Conservation (phyloP, 2,113 vertebrate genomes). For the Aythya baeri region DNA sequence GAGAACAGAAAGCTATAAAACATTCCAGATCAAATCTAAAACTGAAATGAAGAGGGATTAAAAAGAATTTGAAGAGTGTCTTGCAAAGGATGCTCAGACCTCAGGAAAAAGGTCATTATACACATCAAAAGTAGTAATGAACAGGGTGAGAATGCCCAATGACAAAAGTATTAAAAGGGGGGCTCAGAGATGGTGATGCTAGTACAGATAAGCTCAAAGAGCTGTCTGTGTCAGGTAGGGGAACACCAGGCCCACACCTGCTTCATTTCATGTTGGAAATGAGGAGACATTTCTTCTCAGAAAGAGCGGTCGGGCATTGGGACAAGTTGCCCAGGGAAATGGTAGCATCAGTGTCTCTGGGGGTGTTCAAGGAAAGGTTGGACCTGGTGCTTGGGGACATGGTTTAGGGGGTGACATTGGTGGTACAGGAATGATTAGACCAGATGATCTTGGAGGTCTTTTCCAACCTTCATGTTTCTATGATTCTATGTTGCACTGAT, state of each 20-base stretch:
- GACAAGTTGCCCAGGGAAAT: too few relatives aligned
- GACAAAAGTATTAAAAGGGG: background rate
- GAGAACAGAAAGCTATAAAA: background rate
- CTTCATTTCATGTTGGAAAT: background rate
- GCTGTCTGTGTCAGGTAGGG: too few relatives aligned
- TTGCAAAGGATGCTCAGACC: background rate
- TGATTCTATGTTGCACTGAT: too few relatives aligned
- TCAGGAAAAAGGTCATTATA: background rate
- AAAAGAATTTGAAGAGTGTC: background rate
- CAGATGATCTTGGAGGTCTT: too few relatives aligned
- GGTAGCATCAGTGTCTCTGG: too few relatives aligned
- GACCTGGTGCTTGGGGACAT: too few relatives aligned
- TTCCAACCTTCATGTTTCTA: too few relatives aligned
- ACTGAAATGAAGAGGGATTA: background rate
- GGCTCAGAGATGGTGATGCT: background rate
- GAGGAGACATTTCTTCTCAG: too few relatives aligned
- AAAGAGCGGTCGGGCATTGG: too few relatives aligned
- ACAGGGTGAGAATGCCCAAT: background rate
- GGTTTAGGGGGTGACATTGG: too few relatives aligned
- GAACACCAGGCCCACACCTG: accelerated
- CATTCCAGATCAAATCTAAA: background rate
- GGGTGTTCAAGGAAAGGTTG: too few relatives aligned
- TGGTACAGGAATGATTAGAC: too few relatives aligned
- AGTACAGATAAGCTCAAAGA: background rate
- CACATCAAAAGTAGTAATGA: background rate